Conservation (phyloP, 1,140 invertebrate species). For the Steinernema feltiae region DNA sequence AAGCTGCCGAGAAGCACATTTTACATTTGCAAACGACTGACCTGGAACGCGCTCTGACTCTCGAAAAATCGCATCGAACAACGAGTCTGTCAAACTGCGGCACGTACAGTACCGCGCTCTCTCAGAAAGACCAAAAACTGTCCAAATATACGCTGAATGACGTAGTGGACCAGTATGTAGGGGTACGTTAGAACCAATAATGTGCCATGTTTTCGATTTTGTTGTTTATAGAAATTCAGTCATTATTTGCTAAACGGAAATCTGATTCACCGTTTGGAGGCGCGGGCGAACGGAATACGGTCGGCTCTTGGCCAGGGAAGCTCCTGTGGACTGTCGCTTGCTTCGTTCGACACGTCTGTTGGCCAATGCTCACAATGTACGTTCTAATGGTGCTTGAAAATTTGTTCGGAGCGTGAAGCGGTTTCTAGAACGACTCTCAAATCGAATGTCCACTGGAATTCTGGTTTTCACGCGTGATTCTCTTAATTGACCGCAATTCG, state of each 20-base stretch:
- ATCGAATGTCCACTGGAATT: no score
- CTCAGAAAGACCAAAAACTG: background rate
- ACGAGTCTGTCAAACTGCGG: background rate
- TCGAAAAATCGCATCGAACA: background rate
- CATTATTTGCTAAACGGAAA: slow-evolving; percentile 82
- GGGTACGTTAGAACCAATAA: background rate
- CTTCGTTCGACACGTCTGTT: background rate
- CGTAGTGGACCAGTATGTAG: background rate
- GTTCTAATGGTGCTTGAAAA: background rate
- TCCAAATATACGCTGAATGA: background rate
- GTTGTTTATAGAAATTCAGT: slow-evolving; percentile 74
- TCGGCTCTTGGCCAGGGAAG: background rate
- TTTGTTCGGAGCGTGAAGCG: no score
- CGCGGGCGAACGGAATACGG: slow-evolving; percentile 71
- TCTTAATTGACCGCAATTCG: no score
- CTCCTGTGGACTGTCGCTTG: background rate
- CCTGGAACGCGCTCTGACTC: background rate
- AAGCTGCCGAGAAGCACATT: slow-evolving; percentile 72
- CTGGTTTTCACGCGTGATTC: no score
- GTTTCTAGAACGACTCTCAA: no score
- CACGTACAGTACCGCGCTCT: background rate
- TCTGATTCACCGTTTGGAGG: slow-evolving; percentile 78
- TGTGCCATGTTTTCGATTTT: background rate
- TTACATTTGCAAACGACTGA: slow-evolving; percentile 34
- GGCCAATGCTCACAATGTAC: background rate